Percentiles rank a stretch among this genome's conserved stretches.
phyloP scores from a whole-genome alignment of 2,113 vertebrate genomes.

The Dicerorhinus sumatrensis region DNA sequence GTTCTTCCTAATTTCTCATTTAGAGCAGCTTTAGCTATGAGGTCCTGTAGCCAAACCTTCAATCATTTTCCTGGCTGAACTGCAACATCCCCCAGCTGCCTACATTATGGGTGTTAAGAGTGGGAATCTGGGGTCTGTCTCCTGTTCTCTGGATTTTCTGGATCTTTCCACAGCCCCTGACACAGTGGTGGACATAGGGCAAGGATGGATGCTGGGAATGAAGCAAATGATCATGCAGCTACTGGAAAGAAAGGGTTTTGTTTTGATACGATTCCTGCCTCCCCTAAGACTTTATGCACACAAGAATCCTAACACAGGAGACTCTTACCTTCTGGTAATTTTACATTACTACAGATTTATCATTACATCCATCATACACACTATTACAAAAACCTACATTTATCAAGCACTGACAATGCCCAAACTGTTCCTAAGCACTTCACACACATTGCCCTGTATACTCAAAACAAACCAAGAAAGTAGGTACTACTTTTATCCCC shows the following conservation, averaged over 20 bases:
- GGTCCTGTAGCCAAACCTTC: neutral
- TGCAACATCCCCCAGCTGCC: neutral
- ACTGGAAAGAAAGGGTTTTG: neutral
- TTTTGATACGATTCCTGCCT: neutral
- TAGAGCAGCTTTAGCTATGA: neutral
- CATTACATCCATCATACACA: neutral
- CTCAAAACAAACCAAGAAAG: neutral
- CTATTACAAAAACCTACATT: slow-evolving; percentile 21
- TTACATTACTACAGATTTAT: slow-evolving; percentile 3
- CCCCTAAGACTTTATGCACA: neutral
- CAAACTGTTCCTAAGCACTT: neutral
- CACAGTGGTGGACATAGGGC: neutral
- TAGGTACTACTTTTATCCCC: slow-evolving; percentile 20
- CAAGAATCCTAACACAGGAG: neutral
- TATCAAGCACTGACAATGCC: neutral
- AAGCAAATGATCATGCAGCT: neutral
- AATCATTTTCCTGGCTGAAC: neutral
- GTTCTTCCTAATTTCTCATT: neutral
- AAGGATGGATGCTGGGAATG: neutral
- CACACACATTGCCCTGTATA: neutral
- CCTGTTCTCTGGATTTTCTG: neutral
- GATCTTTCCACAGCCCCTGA: neutral
- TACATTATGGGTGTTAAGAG: neutral
- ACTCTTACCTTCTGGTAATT: neutral
- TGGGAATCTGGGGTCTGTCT: neutral